Conservation (phyloP, 2,113 vertebrate species). For the Cairina moschata region DNA sequence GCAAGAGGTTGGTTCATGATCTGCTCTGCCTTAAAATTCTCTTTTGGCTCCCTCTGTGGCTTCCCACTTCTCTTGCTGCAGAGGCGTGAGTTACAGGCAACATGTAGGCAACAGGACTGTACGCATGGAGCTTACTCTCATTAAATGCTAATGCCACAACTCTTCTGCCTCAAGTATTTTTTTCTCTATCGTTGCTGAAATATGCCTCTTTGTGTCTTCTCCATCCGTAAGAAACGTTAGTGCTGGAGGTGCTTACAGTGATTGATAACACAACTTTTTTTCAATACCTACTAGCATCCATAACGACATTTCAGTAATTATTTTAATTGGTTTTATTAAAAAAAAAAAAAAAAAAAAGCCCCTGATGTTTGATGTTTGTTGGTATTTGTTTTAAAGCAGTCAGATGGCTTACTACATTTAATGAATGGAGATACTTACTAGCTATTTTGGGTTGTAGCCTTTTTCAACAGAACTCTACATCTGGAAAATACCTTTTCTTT, state of each 20-base stretch:
- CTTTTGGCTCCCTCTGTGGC: neutral
- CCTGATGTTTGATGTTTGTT: neutral
- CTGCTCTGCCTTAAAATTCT: neutral
- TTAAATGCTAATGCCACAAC: neutral
- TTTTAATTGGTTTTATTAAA: slow-evolving; percentile 49
- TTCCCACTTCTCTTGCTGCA: neutral
- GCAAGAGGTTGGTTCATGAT: neutral
- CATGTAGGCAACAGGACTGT: fast-evolving
- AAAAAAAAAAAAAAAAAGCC: slow-evolving; percentile 23
- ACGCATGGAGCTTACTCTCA: neutral
- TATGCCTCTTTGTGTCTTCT: neutral
- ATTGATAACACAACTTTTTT: slow-evolving; percentile 2
- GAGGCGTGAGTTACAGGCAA: neutral
- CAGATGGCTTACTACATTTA: neutral
- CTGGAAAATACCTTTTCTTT: neutral
- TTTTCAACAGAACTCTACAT: neutral
- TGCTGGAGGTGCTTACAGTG: neutral
- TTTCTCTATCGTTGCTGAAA: neutral
- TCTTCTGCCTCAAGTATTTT: neutral
- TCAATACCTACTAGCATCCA: neutral
- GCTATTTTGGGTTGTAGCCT: neutral
- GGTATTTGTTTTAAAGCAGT: slow-evolving; percentile 22
- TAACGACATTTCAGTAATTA: slow-evolving; percentile 16
- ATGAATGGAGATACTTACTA: neutral
- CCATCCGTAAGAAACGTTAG: neutral